Base-by-base conservation (phyloP, 1,140 invertebrate genomes). In the Ceratina calcarata region DNA sequence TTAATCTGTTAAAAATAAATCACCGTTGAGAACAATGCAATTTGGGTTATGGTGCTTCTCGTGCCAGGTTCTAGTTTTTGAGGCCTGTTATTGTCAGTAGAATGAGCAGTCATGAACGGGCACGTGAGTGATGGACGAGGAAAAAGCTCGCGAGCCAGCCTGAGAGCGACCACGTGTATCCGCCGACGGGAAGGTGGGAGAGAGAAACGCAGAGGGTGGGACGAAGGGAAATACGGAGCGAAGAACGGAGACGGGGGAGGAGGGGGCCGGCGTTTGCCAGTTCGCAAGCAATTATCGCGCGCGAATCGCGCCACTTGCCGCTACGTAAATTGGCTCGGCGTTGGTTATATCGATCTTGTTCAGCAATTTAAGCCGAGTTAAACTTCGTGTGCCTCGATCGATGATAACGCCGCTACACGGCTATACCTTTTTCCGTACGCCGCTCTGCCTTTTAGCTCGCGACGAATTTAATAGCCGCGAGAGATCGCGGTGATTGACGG, bases 221-320 rank as follows among this genome's bases (percentile, higher is more conserved):
- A 45, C 51, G n/a, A 22, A 12, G 7, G n/a, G 45, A 18, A 3
- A 37, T 16, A 32, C 24, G 22, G 7, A 1, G 3, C 15, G 15
- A 20, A 3, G 68, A 64, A 53, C 45, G 6, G 60, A 53, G 49
- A 2, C 27, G 27, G 27, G 27, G 27, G 27, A 2, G 55, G 37
- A 51, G 22, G 13, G 51, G 2, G 24, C 22, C 24, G 55, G 73
- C 27, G 78, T 74, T 85, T 58, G 85, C 83, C 80, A 88, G 87
- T 88, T 90, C 86, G 81, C 83, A 78, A 83, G 87, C 84, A 88
- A 91, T 90, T 90, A 91, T 89, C 83, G 78, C 79, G 80, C 79
- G 79, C 85, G 83, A 89, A 86, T 82, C 78, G 80, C 76, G 80
- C 85, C 76, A 85, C 84, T 85, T 85, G 84, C 73, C 74, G 61